Base-by-base conservation (phyloP, 2,113 vertebrate species). In the Plectropomus leopardus region DNA sequence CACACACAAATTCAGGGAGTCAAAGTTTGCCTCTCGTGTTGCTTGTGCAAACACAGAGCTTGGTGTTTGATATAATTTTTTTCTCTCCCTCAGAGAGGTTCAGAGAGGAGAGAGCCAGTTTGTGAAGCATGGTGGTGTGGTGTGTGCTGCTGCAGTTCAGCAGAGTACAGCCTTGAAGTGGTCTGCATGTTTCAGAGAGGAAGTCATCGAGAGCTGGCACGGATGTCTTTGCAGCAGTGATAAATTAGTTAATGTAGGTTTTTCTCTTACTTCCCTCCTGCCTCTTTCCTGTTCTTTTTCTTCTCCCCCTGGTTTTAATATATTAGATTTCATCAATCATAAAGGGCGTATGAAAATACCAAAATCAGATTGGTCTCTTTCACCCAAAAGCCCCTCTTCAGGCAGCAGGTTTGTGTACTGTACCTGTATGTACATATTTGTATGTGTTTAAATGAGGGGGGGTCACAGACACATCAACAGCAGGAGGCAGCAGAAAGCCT, bases 1-100 rank as follows among this genome's bases (percentile, higher is more conserved):
- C n/a, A n/a, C n/a, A n/a, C n/a, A n/a, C 76, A 72, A 84, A 73
- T 80, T 86, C 61, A 80, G 73, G 80, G 83, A 91, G 88, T 89
- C 87, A 92, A 85, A 91, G 89, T 92, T 89, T 92, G 86, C 88
- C 85, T 93, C 93, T 92, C 84, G 76, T 91, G 89, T 92, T 90
- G 82, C 89, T 85, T 89, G 78, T 89, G 89, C 90, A 93, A 93
- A 93, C 85, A 91, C 67, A 72, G 76, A 76, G 80, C 84, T 88
- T 86, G 75, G 71, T 85, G 86, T 91, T 91, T 86, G 80, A 91
- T 91, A 61, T 84, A 60, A 21, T 66, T 75, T 82, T 76, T 42
- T 78, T 74, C n/a, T 51, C 79, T 82, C 86, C 78, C 84, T 82
- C 59, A 7, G 63, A 69, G 83, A 83, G 83, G 65, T 84, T 85